Evolutionary conservation across 2,113 vertebrate genomes (phyloP).

Genomic region (Urocynchramus pylzowi): DNA sequence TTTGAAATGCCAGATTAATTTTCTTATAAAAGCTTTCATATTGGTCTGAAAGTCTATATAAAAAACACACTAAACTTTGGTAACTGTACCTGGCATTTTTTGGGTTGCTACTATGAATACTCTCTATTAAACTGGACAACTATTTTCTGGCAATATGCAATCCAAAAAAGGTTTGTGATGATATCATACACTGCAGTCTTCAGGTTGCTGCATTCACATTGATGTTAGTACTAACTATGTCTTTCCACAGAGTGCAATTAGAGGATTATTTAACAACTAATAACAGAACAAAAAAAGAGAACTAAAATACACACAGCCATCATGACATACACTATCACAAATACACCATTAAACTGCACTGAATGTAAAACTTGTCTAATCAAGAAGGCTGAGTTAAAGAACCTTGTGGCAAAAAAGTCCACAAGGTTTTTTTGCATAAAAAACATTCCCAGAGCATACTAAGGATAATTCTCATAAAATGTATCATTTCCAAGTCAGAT

Average conservation of each 20-base stretch:
- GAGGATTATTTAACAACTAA: not conserved
- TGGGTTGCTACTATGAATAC: not conserved
- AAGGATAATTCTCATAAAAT: not conserved
- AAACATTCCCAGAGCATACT: not conserved
- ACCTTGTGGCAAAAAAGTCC: not conserved
- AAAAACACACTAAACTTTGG: not conserved
- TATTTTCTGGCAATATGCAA: not conserved
- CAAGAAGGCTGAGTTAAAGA: not conserved
- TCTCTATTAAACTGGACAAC: not conserved
- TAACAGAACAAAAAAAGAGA: not conserved
- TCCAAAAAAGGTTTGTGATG: not conserved
- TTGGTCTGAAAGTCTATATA: not conserved
- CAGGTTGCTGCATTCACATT: not conserved
- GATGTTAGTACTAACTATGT: not conserved
- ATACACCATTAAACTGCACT: not conserved
- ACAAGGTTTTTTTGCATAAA: not conserved
- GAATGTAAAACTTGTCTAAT: not conserved
- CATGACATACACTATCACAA: not conserved
- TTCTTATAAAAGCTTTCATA: not conserved
- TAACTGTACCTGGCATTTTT: not conserved
- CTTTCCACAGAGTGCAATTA: not conserved
- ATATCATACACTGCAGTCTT: not conserved
- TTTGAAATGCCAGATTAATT: not conserved
- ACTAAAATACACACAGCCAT: not conserved
- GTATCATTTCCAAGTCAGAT: not conserved